Base-by-base conservation (phyloP, 2,797 vertebrate genomes). In the Micromesistius poutassou region DNA sequence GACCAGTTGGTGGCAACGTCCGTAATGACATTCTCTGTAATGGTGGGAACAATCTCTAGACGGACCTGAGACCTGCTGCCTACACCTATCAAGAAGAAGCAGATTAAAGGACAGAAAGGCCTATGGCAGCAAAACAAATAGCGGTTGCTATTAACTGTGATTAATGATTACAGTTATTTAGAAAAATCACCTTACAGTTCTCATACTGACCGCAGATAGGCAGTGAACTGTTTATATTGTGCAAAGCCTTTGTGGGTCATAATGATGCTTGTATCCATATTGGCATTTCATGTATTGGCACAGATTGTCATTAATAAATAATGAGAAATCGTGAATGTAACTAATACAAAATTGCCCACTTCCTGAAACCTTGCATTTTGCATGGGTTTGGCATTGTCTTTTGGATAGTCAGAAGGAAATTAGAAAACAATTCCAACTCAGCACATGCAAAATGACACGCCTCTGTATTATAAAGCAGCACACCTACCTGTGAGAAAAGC, bases 41-140 rank as follows among this genome's bases (percentile, higher is more conserved):
- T 75, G n/a, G 86, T 81, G 55, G 86, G 82, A 5, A 13, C 84
- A 28, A 94, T 90, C 80, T 94, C 93, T 82, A 95, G 82, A 81
- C 83, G 90, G 78, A 92, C 88, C 80, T 91, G 90, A 28, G 86
- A 91, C 85, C 87, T 88, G 86, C 88, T 91, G 36, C 81, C 82
- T 9, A 88, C 80, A 12, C 88, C 91, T 91, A 73, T 19, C 81
- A 86, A 71, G 81, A 19, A 81, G 71, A 2, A 75, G 74, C 38
- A 74, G 1, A 77, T 55, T 74, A 12, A 66, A 74, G 70, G 19
- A 81, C 14, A 38, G 78, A 70, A 4, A 31, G 4, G 1, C 33
- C 31, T 30, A 30, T 30, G 25, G 28, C 30, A 30, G 14, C 28
- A 30, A 28, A 38, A n/a, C n/a, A 0, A 33, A 71, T 14, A 35